Base-by-base conservation (phyloP, 2,797 vertebrate species). In the Danio jaintianensis region DNA sequence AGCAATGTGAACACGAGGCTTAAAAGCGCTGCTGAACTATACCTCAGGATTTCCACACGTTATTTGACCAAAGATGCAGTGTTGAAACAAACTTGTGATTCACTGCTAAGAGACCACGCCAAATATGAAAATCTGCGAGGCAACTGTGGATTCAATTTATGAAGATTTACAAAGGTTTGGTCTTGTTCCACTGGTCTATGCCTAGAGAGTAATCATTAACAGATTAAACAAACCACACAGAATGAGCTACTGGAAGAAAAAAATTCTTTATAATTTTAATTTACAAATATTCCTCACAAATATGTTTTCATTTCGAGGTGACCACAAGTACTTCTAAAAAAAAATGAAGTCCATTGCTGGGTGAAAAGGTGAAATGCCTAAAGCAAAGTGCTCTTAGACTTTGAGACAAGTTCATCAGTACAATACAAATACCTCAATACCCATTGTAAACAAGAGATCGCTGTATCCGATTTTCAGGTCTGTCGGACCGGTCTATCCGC, bases 401-500 rank as follows among this genome's bases (percentile, higher is more conserved):
- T 36, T 13, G n/a, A 53, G 63, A 55, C 42, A 56, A 75, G 48
- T 58, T 79, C 68, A 68, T 40, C 2, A 12, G 16, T 50, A 72
- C 13, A 73, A 82, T 74, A 74, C 22, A 53, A 73, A 80, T 61
- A 67, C 52, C 20, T 29, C n/a, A 53, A 59, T 6, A 45, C 8
- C 38, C 16, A 47, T 8, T 38, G 13, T 58, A 43, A 72, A 72
- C 20, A 18, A 16, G 40, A 64, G 6, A 53, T 77, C 36, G 1
- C 66, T 20, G 80, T 76, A 55, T 63, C 7, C 62, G 61, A 45
- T 47, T 42, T 61, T 62, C 48, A 43, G 86, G 69, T 82, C 63
- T 71, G 83, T 68, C 29, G 4, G 73, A 78, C 82, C 15, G 22
- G 79, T 83, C 80, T 38, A 50, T 55, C 79, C 66, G 62, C 52